A percentile compares a stretch with the other conserved stretches of the same genome.
Conservation (phyloP, 2,888 invertebrate species). For the Microplitis manilae region DNA sequence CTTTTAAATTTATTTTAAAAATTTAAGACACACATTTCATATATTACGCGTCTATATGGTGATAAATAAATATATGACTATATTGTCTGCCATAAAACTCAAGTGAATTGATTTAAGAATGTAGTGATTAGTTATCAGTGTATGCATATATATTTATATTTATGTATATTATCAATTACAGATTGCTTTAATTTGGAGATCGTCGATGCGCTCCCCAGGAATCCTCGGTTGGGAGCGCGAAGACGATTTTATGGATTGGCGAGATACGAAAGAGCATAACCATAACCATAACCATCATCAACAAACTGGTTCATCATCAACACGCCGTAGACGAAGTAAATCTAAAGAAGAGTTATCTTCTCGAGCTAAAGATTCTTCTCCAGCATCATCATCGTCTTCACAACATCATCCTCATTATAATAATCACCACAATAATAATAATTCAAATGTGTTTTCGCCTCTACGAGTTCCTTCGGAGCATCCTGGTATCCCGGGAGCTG, state of each 20-base stretch:
- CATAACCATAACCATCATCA: slow-evolving; percentile 2
- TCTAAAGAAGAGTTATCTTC: slow-evolving; percentile 24
- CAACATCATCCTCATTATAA: slow-evolving; percentile 36
- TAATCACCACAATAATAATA: slow-evolving; percentile 11
- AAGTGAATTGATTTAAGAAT: too few species aligned
- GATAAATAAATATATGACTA: too few species aligned
- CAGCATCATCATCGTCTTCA: not conserved
- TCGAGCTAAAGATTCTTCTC: slow-evolving; percentile 17
- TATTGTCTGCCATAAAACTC: too few species aligned
- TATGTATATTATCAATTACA: slow-evolving; percentile 44
- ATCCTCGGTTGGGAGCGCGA: slow-evolving; percentile 70
- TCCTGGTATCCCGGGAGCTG: not conserved
- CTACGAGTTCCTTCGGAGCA: slow-evolving; percentile 35
- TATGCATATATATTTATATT: too few species aligned
- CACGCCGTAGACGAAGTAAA: slow-evolving; percentile 58
- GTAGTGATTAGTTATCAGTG: too few species aligned
- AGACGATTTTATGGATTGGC: slow-evolving; percentile 71
- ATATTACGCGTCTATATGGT: too few species aligned
- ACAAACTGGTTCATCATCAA: slow-evolving; percentile 25
- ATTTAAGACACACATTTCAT: too few species aligned
- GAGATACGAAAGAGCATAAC: slow-evolving; percentile 57
- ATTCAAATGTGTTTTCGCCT: slow-evolving; percentile 43
- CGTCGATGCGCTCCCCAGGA: slow-evolving; percentile 71
- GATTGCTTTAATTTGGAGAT: slow-evolving; percentile 71
- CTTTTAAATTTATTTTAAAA: too few species aligned